Percentiles rank a stretch among this genome's conserved stretches.
Conservation (phyloP, 2,797 vertebrate species). For the Clarias laeviceps region DNA sequence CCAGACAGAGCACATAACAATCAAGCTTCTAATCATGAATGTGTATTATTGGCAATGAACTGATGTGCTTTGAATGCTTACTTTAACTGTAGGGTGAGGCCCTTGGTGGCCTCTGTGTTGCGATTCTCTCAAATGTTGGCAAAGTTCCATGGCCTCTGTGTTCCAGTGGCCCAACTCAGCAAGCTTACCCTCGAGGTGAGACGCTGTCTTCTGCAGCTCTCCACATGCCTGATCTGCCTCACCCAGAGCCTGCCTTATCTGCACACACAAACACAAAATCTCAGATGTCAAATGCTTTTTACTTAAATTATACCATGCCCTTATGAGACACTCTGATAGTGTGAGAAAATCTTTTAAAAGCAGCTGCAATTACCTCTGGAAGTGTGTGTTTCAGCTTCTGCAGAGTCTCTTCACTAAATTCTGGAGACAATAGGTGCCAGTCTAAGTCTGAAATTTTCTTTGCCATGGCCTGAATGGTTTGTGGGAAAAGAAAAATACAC, state of each 20-base stretch:
- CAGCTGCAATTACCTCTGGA: conserved; percentile 60
- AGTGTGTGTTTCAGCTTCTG: conserved; percentile 59
- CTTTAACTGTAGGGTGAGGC: conserved; percentile 47
- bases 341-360: neutral
- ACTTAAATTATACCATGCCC: neutral
- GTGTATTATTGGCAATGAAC: neutral
- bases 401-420: conserved; percentile 49
- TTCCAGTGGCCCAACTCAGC: conserved; percentile 68
- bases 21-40: neutral
- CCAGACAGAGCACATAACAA: conserved; percentile 2
- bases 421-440: conserved; percentile 42
- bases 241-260: conserved; percentile 57
- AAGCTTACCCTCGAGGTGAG: conserved; percentile 64
- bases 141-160: conserved; percentile 61
- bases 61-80: conserved; percentile 37
- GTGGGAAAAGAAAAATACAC: conserved; percentile 27
- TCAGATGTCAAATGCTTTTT: neutral
- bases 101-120: conserved; percentile 34
- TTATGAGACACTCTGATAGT: neutral
- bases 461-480: conserved; percentile 44
- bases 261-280: neutral
- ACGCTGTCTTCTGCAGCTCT: conserved; percentile 62
- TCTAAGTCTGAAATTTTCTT: conserved; percentile 65
- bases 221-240: conserved; percentile 60
- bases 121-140: conserved; percentile 55